phyloP scores from a whole-genome alignment of 2,888 invertebrate species.

The Cosmorhoe ocellata region DNA sequence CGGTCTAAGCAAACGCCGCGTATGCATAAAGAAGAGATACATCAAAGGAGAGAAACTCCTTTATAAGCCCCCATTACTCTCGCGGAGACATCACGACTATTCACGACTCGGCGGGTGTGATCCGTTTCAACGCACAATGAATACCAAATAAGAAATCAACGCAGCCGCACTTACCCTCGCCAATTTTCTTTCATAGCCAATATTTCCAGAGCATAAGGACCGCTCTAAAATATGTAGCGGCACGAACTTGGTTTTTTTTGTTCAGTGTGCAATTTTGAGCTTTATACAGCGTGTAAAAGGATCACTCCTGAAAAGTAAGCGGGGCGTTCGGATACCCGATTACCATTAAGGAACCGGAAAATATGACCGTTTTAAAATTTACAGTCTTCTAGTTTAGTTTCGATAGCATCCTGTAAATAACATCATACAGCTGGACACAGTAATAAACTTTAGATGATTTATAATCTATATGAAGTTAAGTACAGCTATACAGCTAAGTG shows the following conservation, averaged over 20 bases:
- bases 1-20: slow-evolving; percentile 22
- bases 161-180: slow-evolving; percentile 68
- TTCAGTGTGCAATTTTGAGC: slow-evolving; percentile 73
- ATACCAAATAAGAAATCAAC: slow-evolving; percentile 78
- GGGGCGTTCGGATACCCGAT: too few relatives aligned
- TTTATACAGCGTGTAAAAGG: slow-evolving; percentile 51
- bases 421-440: too few relatives aligned
- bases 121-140: slow-evolving; percentile 74
- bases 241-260: slow-evolving; percentile 69
- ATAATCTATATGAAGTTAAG: too few relatives aligned
- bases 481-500: too few relatives aligned
- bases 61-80: slow-evolving; percentile 37
- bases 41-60: slow-evolving; percentile 35
- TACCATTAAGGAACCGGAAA: too few relatives aligned
- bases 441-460: too few relatives aligned
- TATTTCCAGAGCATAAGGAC: slow-evolving; percentile 62
- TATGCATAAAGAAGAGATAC: slow-evolving; percentile 30
- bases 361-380: too few relatives aligned
- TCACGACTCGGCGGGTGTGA: slow-evolving; percentile 55
- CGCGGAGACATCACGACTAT: slow-evolving; percentile 49
- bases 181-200: slow-evolving; percentile 75
- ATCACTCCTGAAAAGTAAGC: slow-evolving; percentile 23
- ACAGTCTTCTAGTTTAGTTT: too few relatives aligned
- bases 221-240: slow-evolving; percentile 66
- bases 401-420: too few relatives aligned